Conservation (phyloP, 2,888 invertebrate species). For the Pyrgus malvae region DNA sequence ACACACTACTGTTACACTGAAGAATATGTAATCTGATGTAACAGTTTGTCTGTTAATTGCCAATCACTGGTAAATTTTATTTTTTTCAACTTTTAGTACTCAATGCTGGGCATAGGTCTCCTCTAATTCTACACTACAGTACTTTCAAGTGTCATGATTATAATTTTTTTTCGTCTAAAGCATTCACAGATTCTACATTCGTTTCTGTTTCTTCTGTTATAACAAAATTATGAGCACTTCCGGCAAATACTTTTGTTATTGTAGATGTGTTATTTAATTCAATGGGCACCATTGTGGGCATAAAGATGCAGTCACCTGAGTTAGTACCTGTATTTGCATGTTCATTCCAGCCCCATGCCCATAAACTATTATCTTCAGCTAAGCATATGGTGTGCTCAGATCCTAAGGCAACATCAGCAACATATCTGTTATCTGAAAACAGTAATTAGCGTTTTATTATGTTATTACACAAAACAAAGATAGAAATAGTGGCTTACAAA, state of each 20-base stretch:
- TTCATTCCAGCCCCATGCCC: slow-evolving; percentile 95
- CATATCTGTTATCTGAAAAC: slow-evolving; percentile 68
- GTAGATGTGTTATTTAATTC: slow-evolving; percentile 33
- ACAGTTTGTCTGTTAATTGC: too few relatives aligned
- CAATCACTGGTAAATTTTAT: too few relatives aligned
- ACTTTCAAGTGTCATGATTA: too few relatives aligned
- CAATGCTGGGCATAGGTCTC: too few relatives aligned
- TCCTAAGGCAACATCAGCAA: slow-evolving; percentile 84
- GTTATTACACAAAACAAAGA: too few relatives aligned
- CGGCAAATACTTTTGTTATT: slow-evolving; percentile 62
- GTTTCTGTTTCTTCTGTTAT: slow-evolving; percentile 40
- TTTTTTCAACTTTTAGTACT: too few relatives aligned
- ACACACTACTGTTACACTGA: too few relatives aligned
- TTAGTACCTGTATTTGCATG: slow-evolving; percentile 91
- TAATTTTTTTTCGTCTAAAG: background rate
- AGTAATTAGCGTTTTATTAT: too few relatives aligned
- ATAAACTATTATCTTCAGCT: slow-evolving; percentile 83
- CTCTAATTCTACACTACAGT: too few relatives aligned
- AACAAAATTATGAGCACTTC: slow-evolving; percentile 73
- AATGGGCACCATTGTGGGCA: slow-evolving; percentile 57
- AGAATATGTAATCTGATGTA: too few relatives aligned
- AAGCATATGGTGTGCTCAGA: slow-evolving; percentile 91
- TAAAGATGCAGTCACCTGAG: slow-evolving; percentile 49
- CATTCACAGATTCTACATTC: background rate
- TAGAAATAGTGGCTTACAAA: too few relatives aligned